Base-by-base conservation (phyloP, 2,888 invertebrate species). In the Dusona sp. region DNA sequence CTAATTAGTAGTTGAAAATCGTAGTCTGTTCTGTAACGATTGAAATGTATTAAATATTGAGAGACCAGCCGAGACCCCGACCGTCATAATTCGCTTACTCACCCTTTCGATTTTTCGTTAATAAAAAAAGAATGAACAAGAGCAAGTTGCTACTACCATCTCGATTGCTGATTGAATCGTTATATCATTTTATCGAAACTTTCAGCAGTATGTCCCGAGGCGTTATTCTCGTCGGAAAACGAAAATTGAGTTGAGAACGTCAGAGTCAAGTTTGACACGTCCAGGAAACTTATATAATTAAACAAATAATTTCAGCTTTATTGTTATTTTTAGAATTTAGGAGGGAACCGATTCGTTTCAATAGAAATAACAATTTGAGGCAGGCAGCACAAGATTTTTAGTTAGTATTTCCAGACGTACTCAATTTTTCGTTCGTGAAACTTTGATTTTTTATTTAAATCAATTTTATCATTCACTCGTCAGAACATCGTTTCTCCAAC, bases 1-100 rank as follows among this genome's bases (percentile, higher is more conserved):
- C 87, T 91, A 91, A 91, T 91, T 91, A 91, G 89, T 85, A 88
- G 87, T 80, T 83, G 84, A 86, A 87, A 88, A 84, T 83, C 83
- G 78, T 68, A 82, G 83, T 54, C 51, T 38, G 57, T 29, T 48
- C 61, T n/a, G 67, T 74, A 74, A 64, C 70, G 81, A 86, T 83
- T 80, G 79, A 82, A 80, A 80, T 88, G 87, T 79, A 77, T 57
- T 51, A 22, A 80, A 80, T 64, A 78, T 81, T 78, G 64, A 77
- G 84, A 82, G 86, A 78, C 73, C 78, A 19, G 13, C 70, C 36
- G 42, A 36, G 81, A 75, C 73, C 81, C 45, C 68, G 78, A 80
- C 61, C 45, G 42, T 72, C 57, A 42, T 80, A 86, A 79, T 86
- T 82, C 57, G 25, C 38, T 54, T 22, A 7, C 29, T 42, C 13